A percentile compares a stretch with the other conserved stretches of the same genome.
These are phyloP conservation scores for Machimus rusticus DNA, from an alignment of 2,888 invertebrate genomes.

Conservation along the genomic window DNA sequence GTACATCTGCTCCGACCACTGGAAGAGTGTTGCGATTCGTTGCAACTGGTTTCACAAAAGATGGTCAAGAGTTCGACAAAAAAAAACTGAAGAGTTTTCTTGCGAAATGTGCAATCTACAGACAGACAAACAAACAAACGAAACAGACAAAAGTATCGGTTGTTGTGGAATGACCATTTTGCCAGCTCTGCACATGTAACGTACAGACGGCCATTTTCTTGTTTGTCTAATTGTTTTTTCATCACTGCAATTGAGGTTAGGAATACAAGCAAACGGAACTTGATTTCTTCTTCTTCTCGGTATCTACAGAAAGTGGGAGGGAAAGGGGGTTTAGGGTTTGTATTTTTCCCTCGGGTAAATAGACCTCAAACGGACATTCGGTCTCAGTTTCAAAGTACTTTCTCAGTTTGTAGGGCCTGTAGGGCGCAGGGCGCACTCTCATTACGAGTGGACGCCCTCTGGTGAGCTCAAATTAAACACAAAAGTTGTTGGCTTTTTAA, in stretches of 20 bases:
- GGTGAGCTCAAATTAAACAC: conserved; percentile 15
- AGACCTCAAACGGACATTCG: not conserved
- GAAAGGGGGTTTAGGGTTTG: not conserved
- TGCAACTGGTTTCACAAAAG: not conserved
- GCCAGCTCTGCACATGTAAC: not conserved
- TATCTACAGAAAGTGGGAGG: not conserved
- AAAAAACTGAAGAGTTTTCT: not conserved
- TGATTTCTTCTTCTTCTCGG: not conserved
- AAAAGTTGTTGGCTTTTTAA: conserved; percentile 28
- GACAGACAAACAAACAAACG: not conserved
- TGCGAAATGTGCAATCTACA: not conserved
- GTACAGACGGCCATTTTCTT: not conserved
- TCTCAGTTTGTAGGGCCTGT: not conserved
- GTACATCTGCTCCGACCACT: not conserved
- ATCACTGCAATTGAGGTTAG: not conserved
- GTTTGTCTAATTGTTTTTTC: conserved; percentile 14
- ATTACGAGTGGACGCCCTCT: conserved; percentile 8
- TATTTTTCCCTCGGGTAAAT: not conserved
- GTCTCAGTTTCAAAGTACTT: conserved; percentile 14
- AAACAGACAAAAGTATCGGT: not conserved
- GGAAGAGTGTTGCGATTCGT: not conserved
- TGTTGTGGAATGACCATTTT: not conserved
- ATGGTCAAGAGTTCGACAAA: not conserved
- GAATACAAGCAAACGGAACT: not conserved
- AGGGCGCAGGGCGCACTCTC: not conserved